A percentile compares a stretch with the other conserved stretches of the same genome.
Evolutionary conservation across 2,797 vertebrate species (phyloP).

Genomic region (Sparidentex hasta): DNA sequence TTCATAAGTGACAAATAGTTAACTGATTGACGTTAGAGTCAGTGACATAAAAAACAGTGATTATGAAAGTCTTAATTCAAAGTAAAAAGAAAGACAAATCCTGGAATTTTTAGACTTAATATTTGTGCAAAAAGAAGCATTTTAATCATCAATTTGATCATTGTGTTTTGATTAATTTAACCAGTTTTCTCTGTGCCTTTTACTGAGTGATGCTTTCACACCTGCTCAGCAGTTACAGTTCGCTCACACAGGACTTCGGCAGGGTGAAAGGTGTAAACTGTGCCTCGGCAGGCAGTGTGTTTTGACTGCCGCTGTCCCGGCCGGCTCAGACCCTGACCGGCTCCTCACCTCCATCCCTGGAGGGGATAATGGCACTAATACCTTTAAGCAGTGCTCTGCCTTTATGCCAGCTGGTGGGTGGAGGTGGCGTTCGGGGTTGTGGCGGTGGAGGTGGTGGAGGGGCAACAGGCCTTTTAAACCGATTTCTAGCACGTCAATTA

Average conservation of each 20-base stretch:
- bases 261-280: conserved; percentile 25
- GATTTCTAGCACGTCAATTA: conserved; percentile 78
- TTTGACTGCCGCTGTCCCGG: conserved; percentile 51
- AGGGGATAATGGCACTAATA: conserved; percentile 69
- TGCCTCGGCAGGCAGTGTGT: conserved; percentile 28
- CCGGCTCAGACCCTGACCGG: conserved; percentile 47
- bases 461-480: conserved; percentile 69
- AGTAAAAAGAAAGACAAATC: no score
- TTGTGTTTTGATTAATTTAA: not conserved
- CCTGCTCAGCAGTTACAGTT: not conserved
- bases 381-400: conserved; percentile 57
- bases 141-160: not conserved
- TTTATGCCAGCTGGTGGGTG: conserved; percentile 36
- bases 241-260: conserved; percentile 9
- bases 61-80: no score
- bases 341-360: conserved; percentile 45
- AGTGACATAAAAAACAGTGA: no score
- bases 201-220: not conserved
- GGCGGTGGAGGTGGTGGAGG: not conserved
- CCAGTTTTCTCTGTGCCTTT: not conserved
- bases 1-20: no score
- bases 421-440: conserved; percentile 7
- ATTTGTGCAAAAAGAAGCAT: not conserved
- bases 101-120: not conserved
- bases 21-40: no score